These are phyloP conservation scores for Amphimallon solstitiale DNA, from an alignment of 2,888 invertebrate species.

Conservation along the genomic window DNA sequence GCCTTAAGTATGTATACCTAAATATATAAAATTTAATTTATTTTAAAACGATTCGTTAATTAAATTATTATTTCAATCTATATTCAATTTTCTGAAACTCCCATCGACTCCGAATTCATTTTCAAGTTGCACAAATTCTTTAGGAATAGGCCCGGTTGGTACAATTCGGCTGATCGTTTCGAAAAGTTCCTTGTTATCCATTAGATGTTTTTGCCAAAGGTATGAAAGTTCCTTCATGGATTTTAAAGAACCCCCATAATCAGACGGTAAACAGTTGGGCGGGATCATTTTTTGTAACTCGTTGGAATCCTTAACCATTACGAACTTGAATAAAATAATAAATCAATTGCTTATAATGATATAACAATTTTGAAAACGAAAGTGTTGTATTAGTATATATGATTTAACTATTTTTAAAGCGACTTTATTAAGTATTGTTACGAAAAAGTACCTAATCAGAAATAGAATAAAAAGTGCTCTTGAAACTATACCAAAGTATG, in stretches of 20 bases:
- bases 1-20: too few species aligned
- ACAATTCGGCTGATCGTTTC: conserved; percentile 68
- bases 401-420: too few species aligned
- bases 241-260: conserved; percentile 73
- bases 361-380: too few species aligned
- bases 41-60: too few species aligned
- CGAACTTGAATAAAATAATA: too few species aligned
- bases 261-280: conserved; percentile 69
- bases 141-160: conserved; percentile 43
- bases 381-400: too few species aligned
- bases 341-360: too few species aligned
- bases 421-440: too few species aligned
- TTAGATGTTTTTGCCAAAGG: conserved; percentile 66
- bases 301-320: conserved; percentile 65
- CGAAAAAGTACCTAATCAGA: too few species aligned
- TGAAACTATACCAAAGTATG: too few species aligned
- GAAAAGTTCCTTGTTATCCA: conserved; percentile 67
- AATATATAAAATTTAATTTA: too few species aligned
- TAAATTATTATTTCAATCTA: conserved; percentile 61
- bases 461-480: too few species aligned
- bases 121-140: neutral
- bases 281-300: conserved; percentile 70
- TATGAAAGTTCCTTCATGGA: conserved; percentile 65
- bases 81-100: conserved; percentile 71
- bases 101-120: conserved; percentile 64